Percentiles rank a stretch among this genome's conserved stretches.
Conservation (phyloP, 1,140 invertebrate genomes). For the Geopemphigus sp. region DNA sequence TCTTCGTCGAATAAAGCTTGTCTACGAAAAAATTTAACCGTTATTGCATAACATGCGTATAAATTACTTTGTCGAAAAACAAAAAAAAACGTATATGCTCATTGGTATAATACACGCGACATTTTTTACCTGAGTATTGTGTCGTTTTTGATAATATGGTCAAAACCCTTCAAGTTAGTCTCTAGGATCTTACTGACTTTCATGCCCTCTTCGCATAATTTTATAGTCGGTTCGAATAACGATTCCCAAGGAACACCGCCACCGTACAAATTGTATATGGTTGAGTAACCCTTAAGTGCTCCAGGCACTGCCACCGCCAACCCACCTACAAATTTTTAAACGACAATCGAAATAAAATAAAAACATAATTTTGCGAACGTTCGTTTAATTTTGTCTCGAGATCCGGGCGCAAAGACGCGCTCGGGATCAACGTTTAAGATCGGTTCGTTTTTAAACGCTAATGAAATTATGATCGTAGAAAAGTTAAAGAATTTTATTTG, state of each 20-base stretch:
- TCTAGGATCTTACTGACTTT: constrained; percentile 65
- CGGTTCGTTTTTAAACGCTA: too few species aligned
- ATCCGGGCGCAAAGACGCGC: too few species aligned
- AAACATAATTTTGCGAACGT: too few species aligned
- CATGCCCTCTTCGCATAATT: constrained; percentile 70
- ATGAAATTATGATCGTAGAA: too few species aligned
- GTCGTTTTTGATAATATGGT: constrained; percentile 46
- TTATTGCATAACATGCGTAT: too few species aligned
- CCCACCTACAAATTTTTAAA: constrained; percentile 59
- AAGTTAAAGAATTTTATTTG: too few species aligned
- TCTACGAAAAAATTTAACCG: neutral
- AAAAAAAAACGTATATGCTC: too few species aligned
- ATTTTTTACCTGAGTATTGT: constrained; percentile 31
- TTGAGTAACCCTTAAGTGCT: constrained; percentile 83
- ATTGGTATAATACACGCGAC: too few species aligned
- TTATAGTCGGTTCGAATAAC: constrained; percentile 75
- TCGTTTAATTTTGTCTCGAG: too few species aligned
- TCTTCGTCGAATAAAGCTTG: constrained; percentile 59
- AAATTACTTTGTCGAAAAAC: too few species aligned
- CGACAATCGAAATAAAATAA: neutral
- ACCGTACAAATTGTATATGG: constrained; percentile 73
- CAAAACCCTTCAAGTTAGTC: neutral
- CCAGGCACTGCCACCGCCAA: constrained; percentile 85
- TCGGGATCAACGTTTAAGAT: too few species aligned
- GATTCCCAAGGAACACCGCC: constrained; percentile 71